Conservation (phyloP, 1,140 invertebrate genomes). For the Dolichoris vasculosae region DNA sequence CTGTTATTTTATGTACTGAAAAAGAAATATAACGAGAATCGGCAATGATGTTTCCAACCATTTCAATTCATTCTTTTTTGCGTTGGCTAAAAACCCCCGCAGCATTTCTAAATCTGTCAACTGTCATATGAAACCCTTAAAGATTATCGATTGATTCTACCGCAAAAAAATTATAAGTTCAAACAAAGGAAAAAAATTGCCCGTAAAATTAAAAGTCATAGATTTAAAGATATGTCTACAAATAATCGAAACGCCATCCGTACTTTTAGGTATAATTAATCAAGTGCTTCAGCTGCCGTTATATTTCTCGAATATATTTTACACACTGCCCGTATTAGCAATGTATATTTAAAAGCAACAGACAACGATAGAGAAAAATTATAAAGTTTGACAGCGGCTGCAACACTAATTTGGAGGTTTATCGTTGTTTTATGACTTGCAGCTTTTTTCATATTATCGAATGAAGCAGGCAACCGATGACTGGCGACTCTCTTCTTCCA, state of each 20-base stretch:
- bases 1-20: slow-evolving; percentile 1
- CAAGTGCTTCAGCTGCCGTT: slow-evolving; percentile 50
- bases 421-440: slow-evolving; percentile 51
- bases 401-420: slow-evolving; percentile 37
- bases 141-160: slow-evolving; percentile 16
- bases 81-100: background rate
- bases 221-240: slow-evolving; percentile 43
- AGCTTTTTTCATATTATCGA: slow-evolving; percentile 42
- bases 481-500: slow-evolving; percentile 33
- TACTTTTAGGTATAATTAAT: slow-evolving; percentile 37
- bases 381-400: slow-evolving; percentile 50
- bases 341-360: slow-evolving; percentile 23
- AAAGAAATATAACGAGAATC: background rate
- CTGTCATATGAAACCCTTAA: background rate
- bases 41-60: background rate
- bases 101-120: slow-evolving; percentile 13
- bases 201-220: slow-evolving; percentile 38
- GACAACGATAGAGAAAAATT: slow-evolving; percentile 50
- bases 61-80: background rate
- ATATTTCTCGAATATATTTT: background rate
- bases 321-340: slow-evolving; percentile 19
- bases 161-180: slow-evolving; percentile 9
- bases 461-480: slow-evolving; percentile 32
- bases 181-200: slow-evolving; percentile 22
- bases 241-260: slow-evolving; percentile 42